Evolutionary conservation across 2,797 vertebrate species (phyloP).

Genomic region (Calcarius lapponicus): DNA sequence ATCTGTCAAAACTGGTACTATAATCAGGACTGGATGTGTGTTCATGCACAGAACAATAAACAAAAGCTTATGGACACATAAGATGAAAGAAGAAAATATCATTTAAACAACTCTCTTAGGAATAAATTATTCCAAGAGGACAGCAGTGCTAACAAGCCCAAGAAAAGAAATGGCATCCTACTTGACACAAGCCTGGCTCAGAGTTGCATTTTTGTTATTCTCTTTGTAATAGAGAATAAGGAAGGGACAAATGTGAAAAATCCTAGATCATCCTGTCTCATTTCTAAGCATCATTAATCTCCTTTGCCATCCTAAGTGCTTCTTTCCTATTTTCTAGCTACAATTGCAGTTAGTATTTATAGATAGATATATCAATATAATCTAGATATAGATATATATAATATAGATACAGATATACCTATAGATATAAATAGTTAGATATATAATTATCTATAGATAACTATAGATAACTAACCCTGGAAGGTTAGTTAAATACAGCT

Average conservation of each 20-base stretch:
- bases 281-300: not conserved
- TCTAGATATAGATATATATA: not conserved
- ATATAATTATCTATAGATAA: not conserved
- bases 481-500: not conserved
- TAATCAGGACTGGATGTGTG: not conserved
- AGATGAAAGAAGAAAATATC: not conserved
- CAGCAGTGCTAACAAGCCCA: not conserved
- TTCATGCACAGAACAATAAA: not conserved
- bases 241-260: not conserved
- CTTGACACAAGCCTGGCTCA: not conserved
- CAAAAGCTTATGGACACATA: not conserved
- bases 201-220: not conserved
- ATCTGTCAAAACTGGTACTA: conserved; percentile 3
- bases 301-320: not conserved
- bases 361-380: not conserved
- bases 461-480: not conserved
- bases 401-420: not conserved
- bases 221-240: not conserved
- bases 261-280: not conserved
- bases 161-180: not conserved
- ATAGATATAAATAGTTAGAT: not conserved
- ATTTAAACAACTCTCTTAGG: not conserved
- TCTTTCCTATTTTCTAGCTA: not conserved
- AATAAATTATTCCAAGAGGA: not conserved
- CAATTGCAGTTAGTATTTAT: not conserved